Conservation (phyloP, 1,140 invertebrate species). For the Cyrtorhinus lividipennis region DNA sequence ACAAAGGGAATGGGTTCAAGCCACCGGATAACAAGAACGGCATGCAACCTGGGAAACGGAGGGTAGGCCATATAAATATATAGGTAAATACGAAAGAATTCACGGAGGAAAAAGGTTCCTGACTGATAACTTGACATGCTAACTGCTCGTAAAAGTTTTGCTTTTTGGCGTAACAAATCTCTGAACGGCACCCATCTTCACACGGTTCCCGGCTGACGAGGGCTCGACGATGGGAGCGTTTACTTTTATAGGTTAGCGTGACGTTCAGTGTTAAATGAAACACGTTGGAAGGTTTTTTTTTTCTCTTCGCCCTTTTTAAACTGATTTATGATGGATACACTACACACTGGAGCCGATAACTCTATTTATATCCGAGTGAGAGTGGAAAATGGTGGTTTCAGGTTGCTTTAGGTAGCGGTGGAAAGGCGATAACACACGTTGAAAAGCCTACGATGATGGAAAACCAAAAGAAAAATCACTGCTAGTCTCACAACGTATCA, state of each 20-base stretch:
- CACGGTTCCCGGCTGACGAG: background rate
- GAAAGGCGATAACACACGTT: too few species aligned
- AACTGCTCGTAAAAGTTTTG: background rate
- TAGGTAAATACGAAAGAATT: constrained; percentile 5
- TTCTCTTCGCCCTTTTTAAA: background rate
- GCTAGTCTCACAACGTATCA: too few species aligned
- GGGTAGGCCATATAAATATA: too few species aligned
- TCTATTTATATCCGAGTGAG: background rate
- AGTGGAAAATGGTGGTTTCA: too few species aligned
- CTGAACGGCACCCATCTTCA: background rate
- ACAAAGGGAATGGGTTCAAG: too few species aligned
- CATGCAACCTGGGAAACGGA: too few species aligned
- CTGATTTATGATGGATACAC: background rate
- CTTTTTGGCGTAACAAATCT: constrained; percentile 3
- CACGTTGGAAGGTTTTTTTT: background rate
- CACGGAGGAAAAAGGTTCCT: background rate
- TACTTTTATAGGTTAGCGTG: background rate
- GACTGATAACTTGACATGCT: background rate
- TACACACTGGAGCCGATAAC: background rate
- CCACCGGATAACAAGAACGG: too few species aligned
- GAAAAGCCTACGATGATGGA: too few species aligned
- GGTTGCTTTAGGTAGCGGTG: too few species aligned
- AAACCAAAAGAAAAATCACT: too few species aligned
- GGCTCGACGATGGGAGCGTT: background rate
- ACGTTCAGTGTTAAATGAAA: background rate